Evolutionary conservation across 2,888 invertebrate genomes (phyloP).

Genomic region (Diarsia mendica): DNA sequence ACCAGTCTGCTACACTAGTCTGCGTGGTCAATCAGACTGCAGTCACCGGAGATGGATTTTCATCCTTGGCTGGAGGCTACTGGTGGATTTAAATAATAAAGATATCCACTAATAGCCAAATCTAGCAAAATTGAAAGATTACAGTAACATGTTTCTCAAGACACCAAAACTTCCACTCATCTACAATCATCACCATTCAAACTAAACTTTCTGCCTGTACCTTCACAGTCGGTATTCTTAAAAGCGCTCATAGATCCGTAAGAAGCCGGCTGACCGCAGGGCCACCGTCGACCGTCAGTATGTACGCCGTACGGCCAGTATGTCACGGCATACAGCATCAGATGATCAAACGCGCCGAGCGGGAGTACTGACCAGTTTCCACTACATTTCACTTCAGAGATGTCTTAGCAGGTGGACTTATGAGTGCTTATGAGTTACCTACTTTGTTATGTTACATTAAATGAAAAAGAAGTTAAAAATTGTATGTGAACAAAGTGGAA

Average conservation of each 20-base stretch:
- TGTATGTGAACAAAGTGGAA: no score
- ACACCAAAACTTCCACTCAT: background rate
- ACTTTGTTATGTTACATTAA: background rate
- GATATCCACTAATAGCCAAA: no score
- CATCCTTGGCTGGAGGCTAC: no score
- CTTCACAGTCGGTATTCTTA: constrained; percentile 59
- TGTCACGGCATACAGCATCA: constrained; percentile 85
- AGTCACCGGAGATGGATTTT: background rate
- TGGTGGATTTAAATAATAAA: no score
- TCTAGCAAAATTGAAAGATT: background rate
- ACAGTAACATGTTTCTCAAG: background rate
- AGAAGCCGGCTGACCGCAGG: constrained; percentile 74
- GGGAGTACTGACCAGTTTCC: constrained; percentile 76
- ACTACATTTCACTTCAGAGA: constrained; percentile 78
- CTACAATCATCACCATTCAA: background rate
- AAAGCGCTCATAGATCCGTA: constrained; percentile 82
- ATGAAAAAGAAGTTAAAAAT: no score
- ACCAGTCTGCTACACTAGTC: no score
- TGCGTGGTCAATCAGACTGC: no score
- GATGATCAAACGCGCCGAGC: constrained; percentile 76
- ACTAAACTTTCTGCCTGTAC: constrained; percentile 32
- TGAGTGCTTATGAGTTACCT: constrained; percentile 21
- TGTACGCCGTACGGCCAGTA: constrained; percentile 69
- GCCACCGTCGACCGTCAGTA: constrained; percentile 66
- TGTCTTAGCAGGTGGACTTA: constrained; percentile 48